Conservation (phyloP, 2,797 vertebrate genomes). For the Tenualosa thibaudeaui region DNA sequence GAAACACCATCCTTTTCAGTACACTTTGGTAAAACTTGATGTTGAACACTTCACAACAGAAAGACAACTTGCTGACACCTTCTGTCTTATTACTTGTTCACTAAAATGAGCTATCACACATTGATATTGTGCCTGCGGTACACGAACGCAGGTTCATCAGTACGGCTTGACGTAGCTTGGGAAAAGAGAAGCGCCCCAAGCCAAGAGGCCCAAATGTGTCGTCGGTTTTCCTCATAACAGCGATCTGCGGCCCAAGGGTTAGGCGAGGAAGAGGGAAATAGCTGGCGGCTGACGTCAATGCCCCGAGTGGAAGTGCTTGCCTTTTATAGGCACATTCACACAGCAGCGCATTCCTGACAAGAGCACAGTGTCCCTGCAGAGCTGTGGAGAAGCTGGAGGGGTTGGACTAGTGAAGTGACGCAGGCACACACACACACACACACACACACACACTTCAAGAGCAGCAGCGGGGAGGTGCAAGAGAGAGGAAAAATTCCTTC, state of each 20-base stretch:
- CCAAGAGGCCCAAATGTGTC: not conserved
- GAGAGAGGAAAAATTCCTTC: slow-evolving; percentile 42
- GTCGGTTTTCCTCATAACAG: slow-evolving; percentile 21
- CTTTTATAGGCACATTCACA: slow-evolving; percentile 79
- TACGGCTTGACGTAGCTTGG: not conserved
- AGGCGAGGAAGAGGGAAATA: slow-evolving; percentile 66
- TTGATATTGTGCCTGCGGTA: too few species aligned
- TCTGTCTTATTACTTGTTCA: not conserved
- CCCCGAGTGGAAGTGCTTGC: slow-evolving; percentile 73
- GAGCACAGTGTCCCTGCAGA: slow-evolving; percentile 36
- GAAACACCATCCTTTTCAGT: not conserved
- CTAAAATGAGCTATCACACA: not conserved
- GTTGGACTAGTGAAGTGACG: slow-evolving; percentile 46
- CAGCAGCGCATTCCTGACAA: slow-evolving; percentile 70
- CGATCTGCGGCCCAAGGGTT: slow-evolving; percentile 33
- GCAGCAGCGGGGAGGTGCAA: slow-evolving; percentile 2
- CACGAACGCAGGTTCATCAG: not conserved
- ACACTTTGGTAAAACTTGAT: not conserved
- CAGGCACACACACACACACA: slow-evolving; percentile 33
- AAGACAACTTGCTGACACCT: not conserved
- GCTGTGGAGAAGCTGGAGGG: slow-evolving; percentile 31
- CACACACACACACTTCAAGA: not conserved
- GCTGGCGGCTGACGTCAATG: slow-evolving; percentile 72
- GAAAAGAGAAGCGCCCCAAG: not conserved
- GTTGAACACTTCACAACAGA: not conserved